Base-by-base conservation (phyloP, 2,888 invertebrate species). In the Thymelicus acteon region DNA sequence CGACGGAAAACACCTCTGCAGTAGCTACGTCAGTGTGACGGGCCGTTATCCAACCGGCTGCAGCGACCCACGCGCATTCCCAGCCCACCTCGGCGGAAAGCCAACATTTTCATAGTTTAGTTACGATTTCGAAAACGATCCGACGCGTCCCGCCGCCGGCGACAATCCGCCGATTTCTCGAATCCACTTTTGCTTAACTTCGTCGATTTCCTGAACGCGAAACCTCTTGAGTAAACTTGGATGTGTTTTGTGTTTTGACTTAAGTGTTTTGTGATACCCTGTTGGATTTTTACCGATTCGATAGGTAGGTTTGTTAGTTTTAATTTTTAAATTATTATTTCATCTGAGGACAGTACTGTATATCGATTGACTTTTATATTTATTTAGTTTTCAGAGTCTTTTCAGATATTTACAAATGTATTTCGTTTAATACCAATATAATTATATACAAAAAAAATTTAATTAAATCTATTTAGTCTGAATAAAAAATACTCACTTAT, bases 101-200 rank as follows among this genome's bases (percentile, higher is more conserved):
- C 93, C 93, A 93, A 92, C 81, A 87, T 88, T 92, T 91, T 90
- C 91, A 88, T 92, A 93, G 93, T 93, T 92, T 93, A 93, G 93
- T 93, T 92, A 92, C 93, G 93, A 93, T 92, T 93, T 90, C 93
- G 93, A 93, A 93, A 93, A 93, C 93, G 93, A 93, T 91, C 93
- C 93, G 93, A 93, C 93, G 92, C 91, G 92, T 93, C 90, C 90
- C 92, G 90, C 91, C 92, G 93, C 93, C 92, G 93, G 92, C 91
- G 91, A 91, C 85, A 84, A 85, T 86, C 81, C 82, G 70, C 80
- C 88, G 89, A 89, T 86, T 86, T 87, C 89, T 89, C 87, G 88
- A 91, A 89, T 86, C 82, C 83, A 87, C 84, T 88, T 88, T 86
- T 83, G 82, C 78, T 79, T 85, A 82, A 78, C 85, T 90, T 89